Base-by-base conservation (phyloP, 2,113 vertebrate species). In the Regulus satrapa region DNA sequence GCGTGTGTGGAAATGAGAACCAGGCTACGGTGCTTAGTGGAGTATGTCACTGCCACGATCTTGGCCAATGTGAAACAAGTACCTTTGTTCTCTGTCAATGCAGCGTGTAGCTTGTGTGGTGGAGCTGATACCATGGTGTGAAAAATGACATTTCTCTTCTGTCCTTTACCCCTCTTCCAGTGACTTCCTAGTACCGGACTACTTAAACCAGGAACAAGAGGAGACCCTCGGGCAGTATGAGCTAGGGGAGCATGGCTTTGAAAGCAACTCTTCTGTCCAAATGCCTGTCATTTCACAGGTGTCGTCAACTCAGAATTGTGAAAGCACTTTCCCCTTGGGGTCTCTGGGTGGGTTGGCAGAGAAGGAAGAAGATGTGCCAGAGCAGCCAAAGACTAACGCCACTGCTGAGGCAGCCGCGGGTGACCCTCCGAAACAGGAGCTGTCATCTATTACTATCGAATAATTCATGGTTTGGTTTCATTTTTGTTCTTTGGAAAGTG, bases 121-220 rank as follows among this genome's bases (percentile, higher is more conserved):
- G 90, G 72, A 68, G 77, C 45, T 94, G 94, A 31, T 94, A 1
- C 18, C 82, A 31, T 73, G 69, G 69, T 72, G 94, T 95, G 95
- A 95, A 95, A 85, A 95, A 94, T 98, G 98, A 98, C 94, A 69
- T 89, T 92, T 95, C 40, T 97, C 63, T 98, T 97, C 79, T 98
- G 92, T 96, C 90, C 97, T 98, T 98, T 98, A 69, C 91, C 92
- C 93, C 94, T 98, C 92, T 92, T 97, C 62, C 97, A 99, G 99
- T 99, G 99, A 99, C 99, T 99, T 99, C 99, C 98, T 99, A 99
- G 98, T 99, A 97, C 99, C 99, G 98, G 99, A 99, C 99, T 99
- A 99, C 98, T 98, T 99, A 98, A 99, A 98, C 98, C 99, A 99
- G 97, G 99, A 99, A 46, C 99, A 99, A 97, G 99, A 99, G 96